phyloP scores from a whole-genome alignment of 2,797 vertebrate species.

The Gastrophryne carolinensis region DNA sequence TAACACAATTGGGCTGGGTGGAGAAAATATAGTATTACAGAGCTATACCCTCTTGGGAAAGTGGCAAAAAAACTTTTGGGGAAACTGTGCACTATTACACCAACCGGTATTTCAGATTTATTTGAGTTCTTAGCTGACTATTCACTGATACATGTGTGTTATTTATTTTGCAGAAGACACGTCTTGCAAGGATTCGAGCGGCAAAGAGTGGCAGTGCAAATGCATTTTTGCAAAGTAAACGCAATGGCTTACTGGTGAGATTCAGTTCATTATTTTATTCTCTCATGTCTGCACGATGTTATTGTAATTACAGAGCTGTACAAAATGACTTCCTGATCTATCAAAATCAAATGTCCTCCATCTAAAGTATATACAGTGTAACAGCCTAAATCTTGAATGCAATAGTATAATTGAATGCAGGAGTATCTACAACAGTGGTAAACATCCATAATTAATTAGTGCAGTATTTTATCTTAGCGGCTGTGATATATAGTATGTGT shows the following conservation, averaged over 20 bases:
- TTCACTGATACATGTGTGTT: background rate
- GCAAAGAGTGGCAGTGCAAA: slow-evolving; percentile 93
- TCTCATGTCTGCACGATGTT: background rate
- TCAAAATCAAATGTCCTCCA: background rate
- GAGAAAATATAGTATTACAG: no score
- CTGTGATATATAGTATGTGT: background rate
- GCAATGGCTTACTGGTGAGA: slow-evolving; percentile 83
- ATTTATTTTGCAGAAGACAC: slow-evolving; percentile 87
- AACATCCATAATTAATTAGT: slow-evolving; percentile 26
- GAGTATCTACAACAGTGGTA: background rate
- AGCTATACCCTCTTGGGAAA: no score
- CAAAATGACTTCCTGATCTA: background rate
- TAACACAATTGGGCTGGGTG: no score
- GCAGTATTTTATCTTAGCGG: slow-evolving; percentile 1
- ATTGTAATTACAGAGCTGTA: background rate
- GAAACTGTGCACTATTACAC: no score
- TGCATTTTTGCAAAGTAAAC: slow-evolving; percentile 97
- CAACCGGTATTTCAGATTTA: no score
- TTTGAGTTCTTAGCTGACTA: no score
- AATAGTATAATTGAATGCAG: slow-evolving; percentile 13
- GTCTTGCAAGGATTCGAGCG: slow-evolving; percentile 91
- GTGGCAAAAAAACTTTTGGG: no score
- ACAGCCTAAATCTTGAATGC: background rate
- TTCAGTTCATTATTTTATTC: slow-evolving; percentile 52
- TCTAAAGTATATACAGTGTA: slow-evolving; percentile 3